Evolutionary conservation across 2,888 invertebrate species (phyloP).

Genomic region (Plusia festucae): DNA sequence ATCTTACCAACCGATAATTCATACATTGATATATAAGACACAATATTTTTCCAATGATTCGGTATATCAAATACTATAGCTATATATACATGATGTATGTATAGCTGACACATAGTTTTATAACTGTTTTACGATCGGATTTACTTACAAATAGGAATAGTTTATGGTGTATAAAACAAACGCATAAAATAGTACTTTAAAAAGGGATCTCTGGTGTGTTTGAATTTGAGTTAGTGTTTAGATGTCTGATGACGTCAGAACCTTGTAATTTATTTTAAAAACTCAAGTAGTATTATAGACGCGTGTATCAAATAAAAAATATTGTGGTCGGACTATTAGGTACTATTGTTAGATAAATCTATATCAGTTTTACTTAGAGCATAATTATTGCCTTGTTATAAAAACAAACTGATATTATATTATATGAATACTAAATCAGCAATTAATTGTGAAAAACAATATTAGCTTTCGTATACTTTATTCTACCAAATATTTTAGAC

Average conservation of each 20-base stretch:
- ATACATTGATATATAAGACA: not conserved
- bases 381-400: too few relatives aligned
- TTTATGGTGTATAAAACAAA: constrained; percentile 61
- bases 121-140: constrained; percentile 66
- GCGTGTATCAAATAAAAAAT: not conserved
- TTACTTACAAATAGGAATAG: constrained; percentile 63
- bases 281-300: not conserved
- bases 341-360: too few relatives aligned
- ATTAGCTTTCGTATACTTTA: too few relatives aligned
- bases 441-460: too few relatives aligned
- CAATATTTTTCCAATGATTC: constrained; percentile 18
- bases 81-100: constrained; percentile 22
- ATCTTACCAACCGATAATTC: too few relatives aligned
- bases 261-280: not conserved
- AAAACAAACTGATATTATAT: too few relatives aligned
- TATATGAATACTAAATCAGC: too few relatives aligned
- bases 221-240: not conserved
- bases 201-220: constrained; percentile 10
- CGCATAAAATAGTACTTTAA: constrained; percentile 45
- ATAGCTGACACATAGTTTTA: constrained; percentile 57
- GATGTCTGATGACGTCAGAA: not conserved
- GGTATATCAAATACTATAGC: constrained; percentile 13
- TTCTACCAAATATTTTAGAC: too few relatives aligned
- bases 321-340: too few relatives aligned
- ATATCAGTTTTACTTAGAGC: too few relatives aligned